Evolutionary conservation across 2,113 vertebrate genomes (phyloP), one percentile per base, ranked within the genome.

Genomic region (Sigmodon hispidus): DNA sequence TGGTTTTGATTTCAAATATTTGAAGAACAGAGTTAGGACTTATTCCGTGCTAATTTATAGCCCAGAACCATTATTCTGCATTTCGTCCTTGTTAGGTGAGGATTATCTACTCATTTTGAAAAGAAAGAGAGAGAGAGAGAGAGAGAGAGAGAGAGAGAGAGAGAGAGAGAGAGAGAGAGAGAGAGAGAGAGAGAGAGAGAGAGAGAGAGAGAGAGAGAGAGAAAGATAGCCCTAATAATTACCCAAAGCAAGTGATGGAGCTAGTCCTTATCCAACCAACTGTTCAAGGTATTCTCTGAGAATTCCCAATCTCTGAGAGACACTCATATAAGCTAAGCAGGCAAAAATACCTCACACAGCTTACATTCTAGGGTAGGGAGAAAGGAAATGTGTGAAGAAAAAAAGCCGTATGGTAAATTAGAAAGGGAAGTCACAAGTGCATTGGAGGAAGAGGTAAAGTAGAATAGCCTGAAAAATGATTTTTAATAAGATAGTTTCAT

Each of bases 61-160:
- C 40, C 70, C 40, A 86, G 40, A 43, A 61, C 26, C 4, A 34
- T 91, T 88, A 73, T 50, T 36, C 5, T 69, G 92, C 36, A 79
- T 36, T 84, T 19, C 52, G 40, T 55, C 36, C 22, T 67, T 73
- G 26, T 70, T 79, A 52, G 21, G 7, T 69, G 55, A 57, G 21
- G 92, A 72, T 73, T 94, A 88, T 43, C 59, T 91, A 31, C 31
- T 21, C 43, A 45, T 90, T 89, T 92, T 52, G 11, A 16, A 76
- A 43, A n/a, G 43, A 7, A 69, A 31, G 24, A 36, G 34, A 67
- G n/a, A n/a, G n/a, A n/a, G n/a, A n/a, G n/a, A n/a, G n/a, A n/a
- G n/a, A n/a, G n/a, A n/a, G n/a, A n/a, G n/a, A n/a, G n/a, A n/a
- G n/a, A n/a, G n/a, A n/a, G n/a, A n/a, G n/a, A n/a, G n/a, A n/a